Conservation (phyloP, 1,140 invertebrate genomes). For the Delia radicum region DNA sequence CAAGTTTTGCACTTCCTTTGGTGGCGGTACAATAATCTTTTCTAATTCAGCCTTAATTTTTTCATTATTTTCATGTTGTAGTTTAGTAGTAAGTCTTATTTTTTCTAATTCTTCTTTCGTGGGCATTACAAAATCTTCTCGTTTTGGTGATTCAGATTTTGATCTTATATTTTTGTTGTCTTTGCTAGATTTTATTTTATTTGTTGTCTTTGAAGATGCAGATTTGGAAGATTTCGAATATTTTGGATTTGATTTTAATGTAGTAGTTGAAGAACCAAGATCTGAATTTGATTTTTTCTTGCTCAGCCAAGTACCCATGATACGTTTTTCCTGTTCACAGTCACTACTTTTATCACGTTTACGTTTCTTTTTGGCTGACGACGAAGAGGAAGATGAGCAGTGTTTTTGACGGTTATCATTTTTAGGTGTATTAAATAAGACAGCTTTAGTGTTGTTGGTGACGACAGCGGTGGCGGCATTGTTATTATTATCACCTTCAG, state of each 20-base stretch:
- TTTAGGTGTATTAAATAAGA: not conserved
- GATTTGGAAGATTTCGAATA: not conserved
- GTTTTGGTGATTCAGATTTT: not conserved
- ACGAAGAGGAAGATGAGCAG: not conserved
- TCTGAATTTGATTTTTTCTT: not conserved
- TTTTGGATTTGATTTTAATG: not conserved
- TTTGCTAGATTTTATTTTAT: not conserved
- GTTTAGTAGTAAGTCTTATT: not conserved
- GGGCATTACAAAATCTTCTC: not conserved
- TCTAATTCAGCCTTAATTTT: conserved; percentile 11
- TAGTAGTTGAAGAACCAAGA: not conserved
- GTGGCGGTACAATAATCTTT: conserved; percentile 28
- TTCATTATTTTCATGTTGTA: conserved; percentile 3
- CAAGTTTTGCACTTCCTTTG: conserved; percentile 40
- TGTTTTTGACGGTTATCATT: not conserved
- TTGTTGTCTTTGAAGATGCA: not conserved
- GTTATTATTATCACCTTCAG: not conserved
- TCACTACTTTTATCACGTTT: not conserved
- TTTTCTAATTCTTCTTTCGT: conserved; percentile 4
- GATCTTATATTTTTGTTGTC: not conserved
- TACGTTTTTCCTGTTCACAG: conserved; percentile 3
- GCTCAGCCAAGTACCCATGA: conserved; percentile 11
- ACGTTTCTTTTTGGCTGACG: conserved; percentile 9
- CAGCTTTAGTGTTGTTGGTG: not conserved
- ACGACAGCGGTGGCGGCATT: not conserved